phyloP scores from a whole-genome alignment of 2,113 vertebrate species.

The Cyprinodon tularosa region DNA sequence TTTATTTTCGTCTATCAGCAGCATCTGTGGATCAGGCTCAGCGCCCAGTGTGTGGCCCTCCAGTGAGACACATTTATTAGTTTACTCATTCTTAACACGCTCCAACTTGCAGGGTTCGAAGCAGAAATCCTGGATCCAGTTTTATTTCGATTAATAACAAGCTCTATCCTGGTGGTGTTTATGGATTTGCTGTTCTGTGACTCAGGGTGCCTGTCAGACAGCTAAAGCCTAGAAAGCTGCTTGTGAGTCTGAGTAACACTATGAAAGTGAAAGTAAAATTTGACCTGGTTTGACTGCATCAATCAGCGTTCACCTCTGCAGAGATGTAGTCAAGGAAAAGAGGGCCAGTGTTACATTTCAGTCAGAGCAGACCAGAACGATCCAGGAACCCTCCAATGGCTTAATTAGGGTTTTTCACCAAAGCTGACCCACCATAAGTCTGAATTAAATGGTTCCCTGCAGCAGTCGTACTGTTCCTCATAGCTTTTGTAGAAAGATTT shows the following conservation, averaged over 20 bases:
- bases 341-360: no score
- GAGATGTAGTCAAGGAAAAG: no score
- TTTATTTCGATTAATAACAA: neutral
- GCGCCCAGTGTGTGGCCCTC: neutral
- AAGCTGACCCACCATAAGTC: no score
- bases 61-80: neutral
- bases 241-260: neutral
- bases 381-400: no score
- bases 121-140: neutral
- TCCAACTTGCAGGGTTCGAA: neutral
- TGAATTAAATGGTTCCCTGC: no score
- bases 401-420: neutral
- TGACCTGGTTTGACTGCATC: neutral
- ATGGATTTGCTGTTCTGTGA: slow-evolving; percentile 3
- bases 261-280: neutral
- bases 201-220: neutral
- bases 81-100: neutral
- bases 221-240: neutral
- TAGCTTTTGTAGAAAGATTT: no score
- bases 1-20: neutral
- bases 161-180: slow-evolving; percentile 1
- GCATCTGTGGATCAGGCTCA: neutral
- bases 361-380: neutral
- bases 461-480: no score
- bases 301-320: no score